Base-by-base conservation (phyloP, 1,140 invertebrate genomes). In the Ostrea denselamellosa region DNA sequence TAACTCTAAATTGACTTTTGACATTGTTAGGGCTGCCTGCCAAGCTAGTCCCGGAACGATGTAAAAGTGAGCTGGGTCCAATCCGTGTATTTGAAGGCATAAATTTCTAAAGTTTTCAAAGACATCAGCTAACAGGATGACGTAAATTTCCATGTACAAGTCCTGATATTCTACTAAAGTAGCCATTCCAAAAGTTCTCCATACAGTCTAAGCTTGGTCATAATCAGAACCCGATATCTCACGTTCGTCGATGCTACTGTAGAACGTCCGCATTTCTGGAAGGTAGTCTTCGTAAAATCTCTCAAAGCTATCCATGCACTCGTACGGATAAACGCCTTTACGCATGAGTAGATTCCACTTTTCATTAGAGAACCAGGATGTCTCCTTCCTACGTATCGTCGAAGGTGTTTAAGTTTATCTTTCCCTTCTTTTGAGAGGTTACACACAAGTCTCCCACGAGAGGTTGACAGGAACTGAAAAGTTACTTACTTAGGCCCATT, bases 291-390 rank as follows among this genome's bases (percentile, higher is more conserved):
- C 87, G 7, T 82, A 0, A 68, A 86, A 83, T 51, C 62, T 56
- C 12, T 85, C 19, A 9, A 81, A 54, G 3, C 22, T n/a, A 52
- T 85, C 65, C 58, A 89, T 85, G 17, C 86, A 89, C 0, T 34
- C 19, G 28, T 89, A 89, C 0, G 88, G 88, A 51, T 89, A 89
- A 0, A 86, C 88, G 8, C 71, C 62, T 8, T 89, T 89, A 12
- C 85, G 14, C 17, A 56, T 53, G 8, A 87, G 68, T 17, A 89
- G 51, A 3, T 86, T 86, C 1, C 53, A 28, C n/a, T 51, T 0
- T 34, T 89, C 51, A 14, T 84, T 53, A n/a, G n/a, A n/a, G n/a
- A n/a, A n/a, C 77, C 81, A 25, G 83, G 53, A 10, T 83, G 82
- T 53, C n/a, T 22, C 19, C n/a, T 54, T 0, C 71, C 51, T 10